Conservation (phyloP, 1,140 invertebrate genomes). For the Dendrolimus punctatus region DNA sequence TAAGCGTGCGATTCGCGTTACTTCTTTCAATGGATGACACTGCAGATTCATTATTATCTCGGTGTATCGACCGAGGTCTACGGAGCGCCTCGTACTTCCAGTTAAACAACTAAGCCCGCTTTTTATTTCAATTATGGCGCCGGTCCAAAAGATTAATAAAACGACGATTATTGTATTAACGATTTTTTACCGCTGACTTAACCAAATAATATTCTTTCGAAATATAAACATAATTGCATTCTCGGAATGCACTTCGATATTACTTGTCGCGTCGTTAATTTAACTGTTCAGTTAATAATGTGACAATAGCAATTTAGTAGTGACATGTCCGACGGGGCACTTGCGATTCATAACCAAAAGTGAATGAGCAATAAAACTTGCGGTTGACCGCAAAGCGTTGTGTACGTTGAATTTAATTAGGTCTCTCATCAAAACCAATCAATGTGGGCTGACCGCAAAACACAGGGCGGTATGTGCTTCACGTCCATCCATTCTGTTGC, state of each 20-base stretch:
- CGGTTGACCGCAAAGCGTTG: slow-evolving; percentile 29
- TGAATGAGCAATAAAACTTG: slow-evolving; percentile 28
- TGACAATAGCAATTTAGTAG: slow-evolving; percentile 13
- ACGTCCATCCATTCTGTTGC: slow-evolving; percentile 16
- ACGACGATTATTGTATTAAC: too few relatives aligned
- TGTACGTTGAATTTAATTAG: slow-evolving; percentile 39
- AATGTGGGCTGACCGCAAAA: slow-evolving; percentile 28
- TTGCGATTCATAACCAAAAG: slow-evolving; percentile 21
- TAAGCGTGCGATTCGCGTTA: slow-evolving; percentile 20
- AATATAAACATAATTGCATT: too few relatives aligned
- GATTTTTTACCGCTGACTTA: too few relatives aligned
- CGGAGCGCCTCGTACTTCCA: not conserved
- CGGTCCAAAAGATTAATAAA: too few relatives aligned
- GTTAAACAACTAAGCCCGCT: too few relatives aligned
- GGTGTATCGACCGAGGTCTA: slow-evolving; percentile 29
- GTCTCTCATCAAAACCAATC: slow-evolving; percentile 11
- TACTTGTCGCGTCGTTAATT: too few relatives aligned
- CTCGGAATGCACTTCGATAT: too few relatives aligned
- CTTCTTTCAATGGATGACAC: slow-evolving; percentile 35
- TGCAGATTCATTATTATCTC: slow-evolving; percentile 27
- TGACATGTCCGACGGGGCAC: slow-evolving; percentile 10
- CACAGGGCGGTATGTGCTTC: slow-evolving; percentile 16
- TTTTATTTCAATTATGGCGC: too few relatives aligned
- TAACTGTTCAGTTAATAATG: too few relatives aligned
- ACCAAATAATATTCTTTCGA: too few relatives aligned